Conservation (phyloP, 2,888 invertebrate genomes). For the Coenonympha glycerion region DNA sequence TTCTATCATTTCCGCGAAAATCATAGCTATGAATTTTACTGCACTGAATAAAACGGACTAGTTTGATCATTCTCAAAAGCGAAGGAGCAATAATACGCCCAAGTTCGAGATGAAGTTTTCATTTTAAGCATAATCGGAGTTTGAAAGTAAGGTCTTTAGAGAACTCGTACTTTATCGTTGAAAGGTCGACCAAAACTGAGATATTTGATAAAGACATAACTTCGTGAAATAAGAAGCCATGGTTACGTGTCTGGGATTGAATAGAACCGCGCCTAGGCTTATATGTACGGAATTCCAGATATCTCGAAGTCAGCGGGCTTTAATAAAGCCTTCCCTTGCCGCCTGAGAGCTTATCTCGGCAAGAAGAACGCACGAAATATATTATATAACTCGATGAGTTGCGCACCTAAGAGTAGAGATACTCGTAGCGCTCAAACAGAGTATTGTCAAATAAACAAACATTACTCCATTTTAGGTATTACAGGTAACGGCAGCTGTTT, state of each 20-base stretch:
- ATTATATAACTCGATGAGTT: constrained; percentile 33
- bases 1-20: too few relatives aligned
- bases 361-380: constrained; percentile 49
- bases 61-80: too few relatives aligned
- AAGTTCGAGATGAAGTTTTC: not conserved
- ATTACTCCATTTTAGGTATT: too few relatives aligned
- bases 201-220: constrained; percentile 4
- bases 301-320: constrained; percentile 15
- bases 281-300: constrained; percentile 12
- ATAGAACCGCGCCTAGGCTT: constrained; percentile 5
- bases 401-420: not conserved
- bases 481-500: too few relatives aligned
- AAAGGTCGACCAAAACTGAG: not conserved
- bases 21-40: too few relatives aligned
- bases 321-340: constrained; percentile 41
- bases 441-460: too few relatives aligned
- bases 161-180: too few relatives aligned
- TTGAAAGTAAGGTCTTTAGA: too few relatives aligned
- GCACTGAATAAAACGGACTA: too few relatives aligned
- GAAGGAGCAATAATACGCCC: too few relatives aligned
- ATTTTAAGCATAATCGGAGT: too few relatives aligned
- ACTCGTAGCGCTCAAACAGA: too few relatives aligned
- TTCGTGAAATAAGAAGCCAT: constrained; percentile 9
- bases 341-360: constrained; percentile 44
- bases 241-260: constrained; percentile 2